Conservation (phyloP, 2,113 vertebrate species). For the Hyperopisus bebe region DNA sequence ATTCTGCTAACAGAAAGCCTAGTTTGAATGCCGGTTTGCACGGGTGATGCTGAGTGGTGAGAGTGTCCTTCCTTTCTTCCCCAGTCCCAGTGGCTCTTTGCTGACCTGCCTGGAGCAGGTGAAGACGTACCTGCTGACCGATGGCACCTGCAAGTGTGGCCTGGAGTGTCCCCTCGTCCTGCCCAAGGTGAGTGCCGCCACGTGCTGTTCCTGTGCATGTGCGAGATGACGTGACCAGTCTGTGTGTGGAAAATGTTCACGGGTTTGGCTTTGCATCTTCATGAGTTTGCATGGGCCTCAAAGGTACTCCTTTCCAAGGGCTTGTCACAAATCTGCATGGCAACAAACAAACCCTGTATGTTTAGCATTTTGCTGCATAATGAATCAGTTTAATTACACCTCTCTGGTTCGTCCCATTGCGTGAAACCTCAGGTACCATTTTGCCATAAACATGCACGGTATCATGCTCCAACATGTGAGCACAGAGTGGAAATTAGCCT, state of each 20-base stretch:
- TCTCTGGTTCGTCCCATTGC: background rate
- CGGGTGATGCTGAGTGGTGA: background rate
- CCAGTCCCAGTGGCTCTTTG: conserved; percentile 93
- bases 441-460: conserved; percentile 15
- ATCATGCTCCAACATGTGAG: background rate
- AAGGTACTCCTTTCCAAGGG: background rate
- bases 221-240: background rate
- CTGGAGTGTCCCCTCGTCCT: conserved; percentile 97
- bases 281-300: background rate
- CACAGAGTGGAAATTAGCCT: background rate
- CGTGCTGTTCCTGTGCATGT: background rate
- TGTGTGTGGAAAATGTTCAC: background rate
- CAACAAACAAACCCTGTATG: background rate
- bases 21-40: background rate
- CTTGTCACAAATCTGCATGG: background rate
- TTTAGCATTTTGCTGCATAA: background rate
- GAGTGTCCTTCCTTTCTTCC: background rate
- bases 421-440: background rate
- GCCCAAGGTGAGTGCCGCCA: conserved; percentile 79
- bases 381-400: background rate
- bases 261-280: background rate
- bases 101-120: conserved; percentile 97
- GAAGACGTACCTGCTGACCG: conserved; percentile 93
- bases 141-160: conserved; percentile 98
- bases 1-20: background rate